A percentile compares a stretch with the other conserved stretches of the same genome.
phyloP scores from a whole-genome alignment of 30 jellyfish, hydroid and myxozoan genomes.

The Nemopilema nomurai region DNA sequence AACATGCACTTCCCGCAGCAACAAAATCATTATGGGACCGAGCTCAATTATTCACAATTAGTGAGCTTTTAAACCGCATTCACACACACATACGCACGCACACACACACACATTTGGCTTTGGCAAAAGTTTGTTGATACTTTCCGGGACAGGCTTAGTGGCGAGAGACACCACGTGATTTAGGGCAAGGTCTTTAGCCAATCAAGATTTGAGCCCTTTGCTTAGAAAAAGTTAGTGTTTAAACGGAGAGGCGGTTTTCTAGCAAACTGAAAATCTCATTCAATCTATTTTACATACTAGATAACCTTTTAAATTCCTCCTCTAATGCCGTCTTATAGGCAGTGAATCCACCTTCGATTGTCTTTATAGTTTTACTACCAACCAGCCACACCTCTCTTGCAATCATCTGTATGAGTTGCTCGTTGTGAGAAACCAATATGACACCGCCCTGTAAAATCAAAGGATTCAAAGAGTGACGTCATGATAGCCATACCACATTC shows the following conservation, averaged over 20 bases:
- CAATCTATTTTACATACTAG: conserved; percentile 2
- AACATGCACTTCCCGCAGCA: too few species aligned
- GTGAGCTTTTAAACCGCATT: too few species aligned
- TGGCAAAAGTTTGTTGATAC: too few species aligned
- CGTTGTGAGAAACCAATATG: conserved; percentile 93
- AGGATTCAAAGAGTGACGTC: too few species aligned
- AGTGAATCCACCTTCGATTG: conserved; percentile 93
- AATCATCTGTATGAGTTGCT: conserved; percentile 91
- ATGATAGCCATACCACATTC: too few species aligned
- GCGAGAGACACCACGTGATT: too few species aligned
- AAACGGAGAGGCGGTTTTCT: not conserved
- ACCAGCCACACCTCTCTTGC: conserved; percentile 97
- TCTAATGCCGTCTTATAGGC: conserved; percentile 93
- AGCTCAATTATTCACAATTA: too few species aligned
- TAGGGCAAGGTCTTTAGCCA: too few species aligned
- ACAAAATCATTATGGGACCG: too few species aligned
- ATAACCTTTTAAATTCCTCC: conserved; percentile 85
- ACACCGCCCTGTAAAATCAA: conserved; percentile 83
- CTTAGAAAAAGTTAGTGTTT: not conserved
- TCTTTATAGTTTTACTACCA: conserved; percentile 80
- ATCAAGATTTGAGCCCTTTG: not conserved
- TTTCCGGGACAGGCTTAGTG: too few species aligned
- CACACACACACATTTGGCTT: too few species aligned
- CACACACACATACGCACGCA: too few species aligned
- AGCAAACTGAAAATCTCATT: not conserved